Percentiles rank a stretch among this genome's conserved stretches.
These are phyloP conservation scores for Selenia dentaria DNA, from an alignment of 2,888 invertebrate species.

Conservation along the genomic window DNA sequence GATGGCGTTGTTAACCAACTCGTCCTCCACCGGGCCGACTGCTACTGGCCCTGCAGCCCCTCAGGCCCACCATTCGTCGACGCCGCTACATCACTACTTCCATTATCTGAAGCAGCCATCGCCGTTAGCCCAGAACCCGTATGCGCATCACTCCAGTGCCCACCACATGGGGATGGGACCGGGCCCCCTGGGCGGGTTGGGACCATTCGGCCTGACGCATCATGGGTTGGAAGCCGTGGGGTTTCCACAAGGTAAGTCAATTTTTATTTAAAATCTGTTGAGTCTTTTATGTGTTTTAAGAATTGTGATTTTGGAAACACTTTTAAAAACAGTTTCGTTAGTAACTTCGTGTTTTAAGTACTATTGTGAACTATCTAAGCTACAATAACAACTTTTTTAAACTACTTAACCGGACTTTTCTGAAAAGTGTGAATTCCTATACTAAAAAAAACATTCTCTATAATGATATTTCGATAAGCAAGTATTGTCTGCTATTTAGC, in stretches of 20 bases:
- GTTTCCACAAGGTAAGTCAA: slow-evolving; percentile 76
- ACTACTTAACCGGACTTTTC: no score
- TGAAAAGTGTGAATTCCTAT: no score
- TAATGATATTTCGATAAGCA: no score
- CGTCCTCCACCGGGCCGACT: slow-evolving; percentile 67
- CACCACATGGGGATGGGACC: slow-evolving; percentile 84
- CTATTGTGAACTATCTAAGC: no score
- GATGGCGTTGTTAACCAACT: slow-evolving; percentile 79
- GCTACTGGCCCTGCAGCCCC: slow-evolving; percentile 66
- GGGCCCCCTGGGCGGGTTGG: slow-evolving; percentile 76
- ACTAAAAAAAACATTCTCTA: no score
- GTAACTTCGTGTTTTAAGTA: no score
- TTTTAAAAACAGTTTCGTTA: no score
- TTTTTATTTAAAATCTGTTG: no score
- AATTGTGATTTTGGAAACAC: not conserved
- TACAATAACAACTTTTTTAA: no score
- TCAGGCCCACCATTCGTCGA: slow-evolving; percentile 79
- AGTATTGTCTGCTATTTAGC: no score
- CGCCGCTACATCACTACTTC: slow-evolving; percentile 82
- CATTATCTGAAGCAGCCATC: slow-evolving; percentile 84
- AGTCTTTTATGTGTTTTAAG: not conserved
- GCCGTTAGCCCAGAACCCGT: slow-evolving; percentile 77
- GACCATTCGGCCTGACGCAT: slow-evolving; percentile 76
- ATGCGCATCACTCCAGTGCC: slow-evolving; percentile 74
- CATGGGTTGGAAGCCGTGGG: slow-evolving; percentile 80